Percentiles rank a stretch among this genome's conserved stretches.
phyloP scores from a whole-genome alignment of 2,113 vertebrate genomes.

The Chlorodrepanis virens region DNA sequence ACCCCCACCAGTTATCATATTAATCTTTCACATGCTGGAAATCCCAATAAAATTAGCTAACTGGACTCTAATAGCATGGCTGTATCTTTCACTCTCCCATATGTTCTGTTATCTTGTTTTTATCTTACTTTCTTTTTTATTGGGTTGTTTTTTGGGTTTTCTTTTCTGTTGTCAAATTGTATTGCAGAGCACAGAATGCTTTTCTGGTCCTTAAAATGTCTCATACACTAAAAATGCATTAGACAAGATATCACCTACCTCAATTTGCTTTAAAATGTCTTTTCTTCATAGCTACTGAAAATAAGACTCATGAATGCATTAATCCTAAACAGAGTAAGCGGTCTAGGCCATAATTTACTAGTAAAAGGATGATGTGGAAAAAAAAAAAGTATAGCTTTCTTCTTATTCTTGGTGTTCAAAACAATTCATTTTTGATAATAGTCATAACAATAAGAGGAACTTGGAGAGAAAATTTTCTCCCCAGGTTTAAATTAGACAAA shows the following conservation, averaged over 20 bases:
- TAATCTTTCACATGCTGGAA: neutral
- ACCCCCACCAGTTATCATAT: neutral
- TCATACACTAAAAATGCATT: conserved; percentile 31
- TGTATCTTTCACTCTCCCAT: neutral
- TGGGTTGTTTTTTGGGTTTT: neutral
- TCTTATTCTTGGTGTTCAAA: neutral
- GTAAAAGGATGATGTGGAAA: neutral
- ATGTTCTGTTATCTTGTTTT: neutral
- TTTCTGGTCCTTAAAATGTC: neutral
- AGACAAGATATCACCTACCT: neutral
- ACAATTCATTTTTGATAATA: neutral
- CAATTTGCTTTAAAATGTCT: neutral
- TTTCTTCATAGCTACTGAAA: neutral
- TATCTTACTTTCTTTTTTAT: neutral
- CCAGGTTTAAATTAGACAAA: no score
- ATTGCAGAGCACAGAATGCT: neutral
- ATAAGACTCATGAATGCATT: neutral
- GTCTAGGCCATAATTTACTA: neutral
- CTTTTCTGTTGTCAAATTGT: neutral
- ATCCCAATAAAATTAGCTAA: neutral
- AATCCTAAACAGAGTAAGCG: neutral
- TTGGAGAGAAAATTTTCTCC: neutral
- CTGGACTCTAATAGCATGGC: neutral
- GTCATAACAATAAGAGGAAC: neutral
- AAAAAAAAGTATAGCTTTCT: neutral